These are phyloP conservation scores for Epinephelus awoara DNA, from an alignment of 2,797 vertebrate genomes.

Conservation along the genomic window DNA sequence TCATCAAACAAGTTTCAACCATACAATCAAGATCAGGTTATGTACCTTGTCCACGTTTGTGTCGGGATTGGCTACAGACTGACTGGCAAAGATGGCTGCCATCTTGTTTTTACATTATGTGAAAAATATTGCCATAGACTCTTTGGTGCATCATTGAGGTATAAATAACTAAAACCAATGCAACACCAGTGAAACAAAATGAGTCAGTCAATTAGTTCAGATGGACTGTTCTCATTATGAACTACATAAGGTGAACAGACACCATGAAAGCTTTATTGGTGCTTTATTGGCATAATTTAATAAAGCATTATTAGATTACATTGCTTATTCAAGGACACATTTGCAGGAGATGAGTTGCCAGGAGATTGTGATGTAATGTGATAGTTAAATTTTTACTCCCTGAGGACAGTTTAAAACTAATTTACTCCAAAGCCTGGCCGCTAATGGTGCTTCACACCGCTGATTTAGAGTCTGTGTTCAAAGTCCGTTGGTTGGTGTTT, in stretches of 20 bases:
- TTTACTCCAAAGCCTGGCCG: conserved; percentile 15
- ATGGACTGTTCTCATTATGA: conserved; percentile 1
- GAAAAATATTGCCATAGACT: background rate
- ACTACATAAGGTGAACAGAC: conserved; percentile 26
- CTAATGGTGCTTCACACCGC: conserved; percentile 22
- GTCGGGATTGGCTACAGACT: no score
- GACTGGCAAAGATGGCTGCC: no score
- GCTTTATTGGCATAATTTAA: conserved; percentile 46
- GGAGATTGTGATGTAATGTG: conserved; percentile 32
- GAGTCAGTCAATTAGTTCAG: conserved; percentile 11
- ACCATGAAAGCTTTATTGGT: background rate
- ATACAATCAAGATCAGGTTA: no score
- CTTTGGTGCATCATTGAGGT: background rate
- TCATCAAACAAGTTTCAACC: no score
- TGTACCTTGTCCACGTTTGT: no score
- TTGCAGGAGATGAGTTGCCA: conserved; percentile 20
- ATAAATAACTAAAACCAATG: background rate
- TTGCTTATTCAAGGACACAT: conserved; percentile 43
- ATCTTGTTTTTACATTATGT: background rate
- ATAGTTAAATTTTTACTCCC: conserved; percentile 26
- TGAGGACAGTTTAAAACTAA: conserved; percentile 37
- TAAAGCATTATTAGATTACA: conserved; percentile 41
- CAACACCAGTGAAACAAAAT: conserved; percentile 4
- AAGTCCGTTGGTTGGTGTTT: background rate
- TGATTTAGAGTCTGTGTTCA: conserved; percentile 9